Percentiles rank a stretch among this genome's conserved stretches.
phyloP scores from a whole-genome alignment of 1,140 invertebrate species.

The Ceratina japonica region DNA sequence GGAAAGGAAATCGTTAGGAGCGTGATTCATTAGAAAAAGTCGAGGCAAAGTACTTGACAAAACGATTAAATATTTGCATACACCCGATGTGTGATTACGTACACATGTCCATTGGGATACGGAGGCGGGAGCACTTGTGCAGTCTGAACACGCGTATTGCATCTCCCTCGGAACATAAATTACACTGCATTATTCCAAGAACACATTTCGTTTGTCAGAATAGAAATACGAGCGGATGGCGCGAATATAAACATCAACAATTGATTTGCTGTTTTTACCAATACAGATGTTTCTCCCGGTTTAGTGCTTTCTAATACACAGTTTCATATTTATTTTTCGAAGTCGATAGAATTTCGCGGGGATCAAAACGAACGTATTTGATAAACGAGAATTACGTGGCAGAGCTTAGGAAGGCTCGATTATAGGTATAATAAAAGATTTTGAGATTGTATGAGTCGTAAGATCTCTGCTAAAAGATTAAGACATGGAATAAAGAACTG shows the following conservation, averaged over 20 bases:
- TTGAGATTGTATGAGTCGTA: no score
- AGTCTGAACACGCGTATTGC: not conserved
- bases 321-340: no score
- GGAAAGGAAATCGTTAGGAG: not conserved
- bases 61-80: no score
- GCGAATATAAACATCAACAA: constrained; percentile 1
- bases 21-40: no score
- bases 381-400: no score
- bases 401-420: no score
- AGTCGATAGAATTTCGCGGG: no score
- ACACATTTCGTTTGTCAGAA: constrained; percentile 5
- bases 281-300: not conserved
- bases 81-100: not conserved
- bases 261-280: not conserved
- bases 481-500: no score
- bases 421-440: not conserved
- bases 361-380: no score
- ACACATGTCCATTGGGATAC: not conserved
- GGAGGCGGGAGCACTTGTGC: not conserved
- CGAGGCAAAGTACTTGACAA: not conserved
- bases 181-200: not conserved
- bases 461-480: no score
- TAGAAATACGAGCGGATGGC: not conserved
- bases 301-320: not conserved
- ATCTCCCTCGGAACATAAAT: constrained; percentile 1